phyloP scores from a whole-genome alignment of 1,140 invertebrate species.

The Drosophila equinoxialis region DNA sequence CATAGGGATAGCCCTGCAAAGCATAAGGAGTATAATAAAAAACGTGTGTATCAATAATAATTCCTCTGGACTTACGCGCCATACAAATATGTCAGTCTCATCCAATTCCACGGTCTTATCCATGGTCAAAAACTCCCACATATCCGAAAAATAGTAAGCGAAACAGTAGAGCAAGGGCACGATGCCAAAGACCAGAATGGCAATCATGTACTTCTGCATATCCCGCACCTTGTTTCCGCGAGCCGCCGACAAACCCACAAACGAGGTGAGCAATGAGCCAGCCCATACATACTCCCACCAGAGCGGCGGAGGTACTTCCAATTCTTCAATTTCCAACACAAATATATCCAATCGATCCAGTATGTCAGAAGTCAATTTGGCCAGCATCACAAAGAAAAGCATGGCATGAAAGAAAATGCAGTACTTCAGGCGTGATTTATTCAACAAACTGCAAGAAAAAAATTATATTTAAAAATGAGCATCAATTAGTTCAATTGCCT shows the following conservation, averaged over 20 bases:
- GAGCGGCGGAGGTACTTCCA: constrained; percentile 92
- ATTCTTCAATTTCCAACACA: constrained; percentile 95
- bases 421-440: constrained; percentile 95
- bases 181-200: constrained; percentile 90
- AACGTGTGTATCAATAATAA: neutral
- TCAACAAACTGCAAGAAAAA: constrained; percentile 89
- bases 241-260: constrained; percentile 93
- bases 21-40: too few species aligned
- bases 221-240: constrained; percentile 91
- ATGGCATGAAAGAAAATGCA: constrained; percentile 96
- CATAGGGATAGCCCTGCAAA: constrained; percentile 94
- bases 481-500: neutral
- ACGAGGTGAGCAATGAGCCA: constrained; percentile 91
- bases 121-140: constrained; percentile 90
- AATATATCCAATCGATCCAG: constrained; percentile 96
- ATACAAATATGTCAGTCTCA: constrained; percentile 87
- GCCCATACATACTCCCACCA: constrained; percentile 98
- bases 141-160: constrained; percentile 92
- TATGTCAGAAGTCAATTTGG: constrained; percentile 95
- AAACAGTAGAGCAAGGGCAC: constrained; percentile 92
- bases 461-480: constrained; percentile 5
- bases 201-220: constrained; percentile 92
- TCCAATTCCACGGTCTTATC: constrained; percentile 86
- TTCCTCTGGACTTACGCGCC: constrained; percentile 87
- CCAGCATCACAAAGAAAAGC: constrained; percentile 94